Conservation (phyloP, 1,140 invertebrate species). For the Hylaeus volcanicus region DNA sequence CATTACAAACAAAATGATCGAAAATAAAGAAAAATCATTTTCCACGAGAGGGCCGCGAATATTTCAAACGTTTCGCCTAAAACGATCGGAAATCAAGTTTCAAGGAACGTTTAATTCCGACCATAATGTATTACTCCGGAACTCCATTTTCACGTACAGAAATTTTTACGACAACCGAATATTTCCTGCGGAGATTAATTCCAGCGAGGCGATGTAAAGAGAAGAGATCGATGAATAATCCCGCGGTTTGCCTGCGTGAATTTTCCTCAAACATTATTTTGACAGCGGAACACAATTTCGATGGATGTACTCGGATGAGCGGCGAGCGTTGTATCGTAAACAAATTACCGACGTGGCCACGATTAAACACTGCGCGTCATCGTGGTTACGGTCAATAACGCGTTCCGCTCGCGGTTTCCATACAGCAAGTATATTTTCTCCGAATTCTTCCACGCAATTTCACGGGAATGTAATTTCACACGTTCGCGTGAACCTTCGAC, state of each 20-base stretch:
- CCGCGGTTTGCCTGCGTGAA: slow-evolving; percentile 16
- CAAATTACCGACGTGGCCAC: slow-evolving; percentile 50
- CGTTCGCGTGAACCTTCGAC: slow-evolving; percentile 35
- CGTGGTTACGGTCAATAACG: slow-evolving; percentile 49
- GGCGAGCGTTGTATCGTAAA: slow-evolving; percentile 32
- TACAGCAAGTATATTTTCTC: slow-evolving; percentile 54
- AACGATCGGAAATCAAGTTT: too few species aligned
- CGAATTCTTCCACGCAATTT: slow-evolving; percentile 47
- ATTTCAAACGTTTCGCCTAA: too few species aligned
- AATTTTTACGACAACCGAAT: background rate
- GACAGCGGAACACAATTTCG: slow-evolving; percentile 40
- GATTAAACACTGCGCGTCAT: slow-evolving; percentile 56
- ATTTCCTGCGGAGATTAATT: slow-evolving; percentile 2
- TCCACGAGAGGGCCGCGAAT: too few species aligned
- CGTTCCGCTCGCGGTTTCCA: slow-evolving; percentile 29
- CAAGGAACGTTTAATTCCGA: too few species aligned
- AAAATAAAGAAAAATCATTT: too few species aligned
- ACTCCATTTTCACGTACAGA: too few species aligned
- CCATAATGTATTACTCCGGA: too few species aligned
- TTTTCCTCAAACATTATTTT: slow-evolving; percentile 43
- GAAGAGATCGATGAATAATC: slow-evolving; percentile 24
- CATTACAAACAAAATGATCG: too few species aligned
- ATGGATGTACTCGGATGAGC: slow-evolving; percentile 15
- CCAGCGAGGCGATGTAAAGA: background rate
- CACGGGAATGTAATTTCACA: slow-evolving; percentile 51